Conservation (phyloP, 1,140 invertebrate species). For the Mycetomoellerius zeteki region DNA sequence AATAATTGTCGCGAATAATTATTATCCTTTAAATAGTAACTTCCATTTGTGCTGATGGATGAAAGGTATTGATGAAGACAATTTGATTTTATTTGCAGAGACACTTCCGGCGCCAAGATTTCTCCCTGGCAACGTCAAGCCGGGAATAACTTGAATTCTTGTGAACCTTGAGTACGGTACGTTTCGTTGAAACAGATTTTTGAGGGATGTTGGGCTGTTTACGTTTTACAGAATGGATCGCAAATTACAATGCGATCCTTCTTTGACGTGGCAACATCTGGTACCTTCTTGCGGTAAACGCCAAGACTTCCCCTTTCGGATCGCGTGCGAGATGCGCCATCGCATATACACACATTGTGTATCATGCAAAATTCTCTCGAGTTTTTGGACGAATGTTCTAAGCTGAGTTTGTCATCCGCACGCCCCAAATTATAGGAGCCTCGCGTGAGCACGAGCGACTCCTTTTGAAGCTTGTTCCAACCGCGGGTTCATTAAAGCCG, state of each 20-base stretch:
- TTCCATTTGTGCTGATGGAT: background rate
- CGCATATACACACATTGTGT: background rate
- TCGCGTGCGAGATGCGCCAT: slow-evolving; percentile 55
- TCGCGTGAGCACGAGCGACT: slow-evolving; percentile 56
- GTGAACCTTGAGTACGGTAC: background rate
- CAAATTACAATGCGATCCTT: slow-evolving; percentile 47
- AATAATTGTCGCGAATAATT: background rate
- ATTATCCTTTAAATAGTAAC: background rate
- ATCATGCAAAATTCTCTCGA: slow-evolving; percentile 16
- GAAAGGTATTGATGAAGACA: background rate
- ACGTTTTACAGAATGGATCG: slow-evolving; percentile 25
- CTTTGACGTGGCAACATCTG: slow-evolving; percentile 51
- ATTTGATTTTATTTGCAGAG: background rate
- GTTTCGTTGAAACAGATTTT: slow-evolving; percentile 46
- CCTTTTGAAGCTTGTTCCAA: background rate
- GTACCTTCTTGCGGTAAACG: slow-evolving; percentile 42
- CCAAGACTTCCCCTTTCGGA: background rate
- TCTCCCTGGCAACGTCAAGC: background rate
- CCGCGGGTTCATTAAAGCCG: slow-evolving; percentile 16
- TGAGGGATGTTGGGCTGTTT: slow-evolving; percentile 37
- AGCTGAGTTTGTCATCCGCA: slow-evolving; percentile 58
- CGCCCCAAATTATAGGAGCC: background rate
- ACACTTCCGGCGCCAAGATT: slow-evolving; percentile 36
- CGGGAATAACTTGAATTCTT: slow-evolving; percentile 9
- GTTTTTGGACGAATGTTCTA: slow-evolving; percentile 38